Percentiles rank a stretch among this genome's conserved stretches.
Conservation (phyloP, 2,797 vertebrate species). For the Sciurus carolinensis region DNA sequence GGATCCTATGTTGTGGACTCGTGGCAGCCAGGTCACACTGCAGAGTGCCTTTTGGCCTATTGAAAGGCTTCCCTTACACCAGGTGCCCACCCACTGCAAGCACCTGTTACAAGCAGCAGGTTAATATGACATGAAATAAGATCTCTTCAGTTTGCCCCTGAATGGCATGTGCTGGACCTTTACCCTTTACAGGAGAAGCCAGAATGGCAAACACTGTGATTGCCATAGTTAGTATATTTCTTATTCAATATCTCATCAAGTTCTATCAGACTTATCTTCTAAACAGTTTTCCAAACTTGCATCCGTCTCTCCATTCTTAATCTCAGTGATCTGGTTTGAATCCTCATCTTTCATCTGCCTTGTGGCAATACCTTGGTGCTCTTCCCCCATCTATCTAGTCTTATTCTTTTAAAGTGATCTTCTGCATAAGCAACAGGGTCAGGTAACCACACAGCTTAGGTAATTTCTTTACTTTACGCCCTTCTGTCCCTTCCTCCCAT, state of each 20-base stretch:
- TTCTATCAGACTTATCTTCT: background rate
- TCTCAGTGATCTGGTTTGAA: background rate
- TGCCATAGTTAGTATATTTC: background rate
- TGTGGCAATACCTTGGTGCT: background rate
- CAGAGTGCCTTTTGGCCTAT: background rate
- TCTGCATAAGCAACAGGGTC: background rate
- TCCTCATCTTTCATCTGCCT: background rate
- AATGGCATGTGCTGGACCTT: background rate
- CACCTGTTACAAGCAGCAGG: background rate
- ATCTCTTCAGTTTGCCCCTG: background rate
- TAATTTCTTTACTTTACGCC: background rate
- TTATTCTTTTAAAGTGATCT: background rate
- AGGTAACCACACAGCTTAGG: background rate
- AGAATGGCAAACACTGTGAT: background rate
- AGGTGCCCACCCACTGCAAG: background rate
- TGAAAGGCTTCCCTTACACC: background rate
- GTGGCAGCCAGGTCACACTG: background rate
- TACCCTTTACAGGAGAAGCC: background rate
- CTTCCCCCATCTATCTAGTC: background rate
- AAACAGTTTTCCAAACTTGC: background rate
- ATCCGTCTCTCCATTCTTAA: slow-evolving; percentile 1
- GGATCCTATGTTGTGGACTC: background rate
- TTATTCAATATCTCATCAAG: background rate
- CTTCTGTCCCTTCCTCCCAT: background rate
- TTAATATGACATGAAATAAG: background rate